phyloP scores from a whole-genome alignment of 1,140 invertebrate genomes.

The Eueides isabella region DNA sequence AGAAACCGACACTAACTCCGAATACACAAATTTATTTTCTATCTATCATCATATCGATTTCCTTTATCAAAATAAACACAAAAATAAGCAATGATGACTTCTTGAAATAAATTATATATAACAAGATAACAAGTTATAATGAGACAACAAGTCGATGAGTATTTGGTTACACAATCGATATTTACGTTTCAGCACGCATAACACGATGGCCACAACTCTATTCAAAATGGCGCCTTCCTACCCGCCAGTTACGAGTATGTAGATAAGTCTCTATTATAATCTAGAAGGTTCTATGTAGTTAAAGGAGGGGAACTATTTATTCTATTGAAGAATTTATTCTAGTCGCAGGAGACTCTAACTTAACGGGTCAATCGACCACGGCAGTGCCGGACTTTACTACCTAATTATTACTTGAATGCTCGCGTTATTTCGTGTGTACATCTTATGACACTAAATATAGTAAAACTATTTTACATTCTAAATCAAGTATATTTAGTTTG shows the following conservation, averaged over 20 bases:
- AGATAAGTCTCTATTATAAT: constrained; percentile 5
- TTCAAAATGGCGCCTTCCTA: background rate
- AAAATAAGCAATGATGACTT: background rate
- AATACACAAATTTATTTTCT: background rate
- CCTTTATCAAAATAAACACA: background rate
- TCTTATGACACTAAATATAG: background rate
- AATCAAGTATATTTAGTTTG: background rate
- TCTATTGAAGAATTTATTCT: background rate
- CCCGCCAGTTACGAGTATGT: background rate
- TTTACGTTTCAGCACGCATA: background rate
- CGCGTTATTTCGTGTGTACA: constrained; percentile 10
- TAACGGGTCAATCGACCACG: background rate
- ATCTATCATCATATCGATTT: background rate
- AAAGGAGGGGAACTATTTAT: background rate
- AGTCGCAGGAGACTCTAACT: constrained; percentile 2
- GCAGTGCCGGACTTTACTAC: constrained; percentile 2
- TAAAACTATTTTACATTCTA: background rate
- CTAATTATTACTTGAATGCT: constrained; percentile 15
- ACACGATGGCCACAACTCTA: background rate
- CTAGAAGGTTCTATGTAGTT: background rate
- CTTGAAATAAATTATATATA: background rate
- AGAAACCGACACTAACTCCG: background rate
- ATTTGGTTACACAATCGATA: background rate
- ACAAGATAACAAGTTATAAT: constrained; percentile 2
- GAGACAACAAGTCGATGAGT: constrained; percentile 10